phyloP scores from a whole-genome alignment of 2,888 invertebrate species.

The Pterostichus niger region DNA sequence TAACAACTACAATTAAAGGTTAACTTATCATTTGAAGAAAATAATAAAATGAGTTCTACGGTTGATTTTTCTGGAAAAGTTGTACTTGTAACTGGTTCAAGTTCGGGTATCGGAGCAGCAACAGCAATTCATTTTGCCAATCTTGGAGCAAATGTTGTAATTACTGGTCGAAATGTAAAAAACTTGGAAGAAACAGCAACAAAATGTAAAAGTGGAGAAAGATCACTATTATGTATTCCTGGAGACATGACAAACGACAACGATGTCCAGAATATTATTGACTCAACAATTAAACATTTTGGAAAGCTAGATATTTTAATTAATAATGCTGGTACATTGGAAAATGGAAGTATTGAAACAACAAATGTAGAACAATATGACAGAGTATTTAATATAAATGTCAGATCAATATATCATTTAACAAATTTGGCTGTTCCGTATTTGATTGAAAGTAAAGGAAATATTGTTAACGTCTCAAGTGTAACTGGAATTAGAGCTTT shows the following conservation, averaged over 20 bases:
- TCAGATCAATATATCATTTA: slow-evolving; percentile 89
- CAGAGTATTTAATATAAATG: slow-evolving; percentile 92
- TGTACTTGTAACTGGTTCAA: slow-evolving; percentile 88
- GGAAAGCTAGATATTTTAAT: slow-evolving; percentile 90
- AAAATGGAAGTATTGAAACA: slow-evolving; percentile 90
- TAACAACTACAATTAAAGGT: neutral
- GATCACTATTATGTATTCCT: slow-evolving; percentile 80
- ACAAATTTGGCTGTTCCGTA: slow-evolving; percentile 94
- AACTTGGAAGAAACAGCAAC: slow-evolving; percentile 83
- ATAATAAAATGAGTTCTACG: slow-evolving; percentile 24
- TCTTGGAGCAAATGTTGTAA: slow-evolving; percentile 87
- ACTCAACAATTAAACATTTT: slow-evolving; percentile 86
- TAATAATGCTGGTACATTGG: slow-evolving; percentile 94
- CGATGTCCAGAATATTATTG: slow-evolving; percentile 86
- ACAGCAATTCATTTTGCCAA: slow-evolving; percentile 88
- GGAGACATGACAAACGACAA: slow-evolving; percentile 87
- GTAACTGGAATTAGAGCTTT: slow-evolving; percentile 95
- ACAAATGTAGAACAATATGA: slow-evolving; percentile 94
- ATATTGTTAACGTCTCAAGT: slow-evolving; percentile 96
- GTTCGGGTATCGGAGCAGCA: slow-evolving; percentile 91
- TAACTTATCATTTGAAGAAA: neutral
- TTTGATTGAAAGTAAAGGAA: slow-evolving; percentile 90
- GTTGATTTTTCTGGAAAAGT: slow-evolving; percentile 84
- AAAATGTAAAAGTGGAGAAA: slow-evolving; percentile 78
- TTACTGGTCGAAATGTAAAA: slow-evolving; percentile 85